Evolutionary conservation across 2,888 invertebrate species (phyloP).

Genomic region (Leptodirus hochenwartii): DNA sequence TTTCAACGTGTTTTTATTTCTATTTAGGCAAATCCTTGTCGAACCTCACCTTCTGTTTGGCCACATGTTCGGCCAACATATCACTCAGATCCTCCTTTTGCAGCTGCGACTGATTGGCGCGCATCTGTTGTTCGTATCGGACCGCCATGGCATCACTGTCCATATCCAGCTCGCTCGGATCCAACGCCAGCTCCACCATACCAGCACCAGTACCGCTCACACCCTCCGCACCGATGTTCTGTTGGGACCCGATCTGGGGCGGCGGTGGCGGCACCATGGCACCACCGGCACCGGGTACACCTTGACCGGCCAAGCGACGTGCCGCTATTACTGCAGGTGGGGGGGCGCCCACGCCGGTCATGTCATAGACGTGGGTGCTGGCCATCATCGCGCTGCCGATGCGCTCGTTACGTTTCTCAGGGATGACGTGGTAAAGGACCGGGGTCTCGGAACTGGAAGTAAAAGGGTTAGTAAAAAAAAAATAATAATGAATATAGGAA

Average conservation of each 20-base stretch:
- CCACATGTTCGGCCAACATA: constrained; percentile 97
- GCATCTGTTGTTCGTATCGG: constrained; percentile 88
- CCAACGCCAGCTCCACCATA: constrained; percentile 85
- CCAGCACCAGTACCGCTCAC: too few relatives aligned
- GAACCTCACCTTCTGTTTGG: constrained; percentile 67
- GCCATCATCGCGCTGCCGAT: constrained; percentile 93
- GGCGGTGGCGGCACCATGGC: constrained; percentile 14
- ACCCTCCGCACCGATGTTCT: too few relatives aligned
- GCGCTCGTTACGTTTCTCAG: constrained; percentile 83
- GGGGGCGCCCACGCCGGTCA: constrained; percentile 47
- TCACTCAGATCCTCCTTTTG: constrained; percentile 92
- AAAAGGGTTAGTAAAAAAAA: too few relatives aligned
- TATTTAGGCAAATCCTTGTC: too few relatives aligned
- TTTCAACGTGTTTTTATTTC: too few relatives aligned
- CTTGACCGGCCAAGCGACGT: constrained; percentile 15
- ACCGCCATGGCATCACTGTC: constrained; percentile 93
- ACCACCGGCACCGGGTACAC: too few relatives aligned
- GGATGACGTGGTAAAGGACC: constrained; percentile 84
- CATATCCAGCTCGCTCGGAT: constrained; percentile 93
- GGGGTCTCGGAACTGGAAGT: constrained; percentile 70
- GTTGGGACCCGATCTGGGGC: constrained; percentile 31
- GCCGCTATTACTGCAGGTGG: constrained; percentile 32
- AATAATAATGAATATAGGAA: too few relatives aligned
- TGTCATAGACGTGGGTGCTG: constrained; percentile 94
- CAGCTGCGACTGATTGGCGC: constrained; percentile 77